A percentile compares a stretch with the other conserved stretches of the same genome.
Conservation (phyloP, 2,888 invertebrate species). For the Chalcis sispes region DNA sequence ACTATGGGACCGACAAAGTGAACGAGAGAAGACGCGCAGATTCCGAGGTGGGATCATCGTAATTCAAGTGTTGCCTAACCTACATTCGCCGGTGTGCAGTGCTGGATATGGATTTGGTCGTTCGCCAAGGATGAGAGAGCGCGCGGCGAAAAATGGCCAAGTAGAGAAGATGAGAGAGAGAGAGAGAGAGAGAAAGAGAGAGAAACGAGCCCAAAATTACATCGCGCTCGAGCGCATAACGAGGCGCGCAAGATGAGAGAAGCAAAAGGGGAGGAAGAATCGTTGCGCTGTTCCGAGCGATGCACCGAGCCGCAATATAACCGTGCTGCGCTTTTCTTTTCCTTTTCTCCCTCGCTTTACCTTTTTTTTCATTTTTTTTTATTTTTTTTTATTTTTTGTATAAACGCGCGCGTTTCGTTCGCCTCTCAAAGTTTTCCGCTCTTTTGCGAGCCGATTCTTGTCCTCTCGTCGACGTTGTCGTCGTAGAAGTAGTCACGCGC, state of each 20-base stretch:
- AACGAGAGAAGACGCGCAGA: neutral
- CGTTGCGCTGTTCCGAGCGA: constrained; percentile 45
- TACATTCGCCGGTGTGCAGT: neutral
- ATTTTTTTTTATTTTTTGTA: constrained; percentile 10
- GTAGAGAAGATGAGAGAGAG: neutral
- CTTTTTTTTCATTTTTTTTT: no score
- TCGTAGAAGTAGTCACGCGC: neutral
- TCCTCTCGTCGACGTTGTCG: no score
- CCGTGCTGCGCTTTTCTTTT: no score
- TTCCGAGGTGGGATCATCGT: constrained; percentile 1
- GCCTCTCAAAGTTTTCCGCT: neutral
- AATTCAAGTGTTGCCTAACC: constrained; percentile 37
- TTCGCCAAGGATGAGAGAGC: no score
- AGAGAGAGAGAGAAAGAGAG: neutral
- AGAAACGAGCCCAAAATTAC: constrained; percentile 22
- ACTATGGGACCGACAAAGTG: neutral
- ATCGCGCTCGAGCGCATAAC: constrained; percentile 20
- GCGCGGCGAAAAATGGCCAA: neutral
- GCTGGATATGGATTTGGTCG: constrained; percentile 33
- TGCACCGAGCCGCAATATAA: constrained; percentile 67
- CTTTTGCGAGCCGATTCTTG: no score
- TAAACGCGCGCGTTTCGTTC: constrained; percentile 32
- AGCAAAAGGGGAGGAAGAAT: neutral
- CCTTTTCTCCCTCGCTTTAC: no score
- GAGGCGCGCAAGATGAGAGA: neutral